Conservation (phyloP, 2,888 invertebrate genomes). For the Macaria liturata region DNA sequence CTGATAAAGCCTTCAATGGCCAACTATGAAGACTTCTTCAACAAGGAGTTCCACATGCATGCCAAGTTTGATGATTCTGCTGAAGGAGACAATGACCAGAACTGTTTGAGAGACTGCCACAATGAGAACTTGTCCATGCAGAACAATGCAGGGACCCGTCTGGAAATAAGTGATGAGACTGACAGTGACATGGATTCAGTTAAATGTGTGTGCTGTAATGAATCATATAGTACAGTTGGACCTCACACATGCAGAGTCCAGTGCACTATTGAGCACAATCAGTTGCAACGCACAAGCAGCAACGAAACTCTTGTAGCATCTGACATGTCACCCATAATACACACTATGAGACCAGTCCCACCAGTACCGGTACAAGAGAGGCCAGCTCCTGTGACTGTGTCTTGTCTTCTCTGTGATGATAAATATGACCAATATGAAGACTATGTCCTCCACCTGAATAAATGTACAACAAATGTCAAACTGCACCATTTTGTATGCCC, state of each 20-base stretch:
- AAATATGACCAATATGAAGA: conserved; percentile 67
- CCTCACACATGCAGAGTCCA: conserved; percentile 69
- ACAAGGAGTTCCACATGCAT: conserved; percentile 72
- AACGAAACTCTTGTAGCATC: conserved; percentile 74
- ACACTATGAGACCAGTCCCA: conserved; percentile 40
- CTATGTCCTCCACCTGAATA: conserved; percentile 70
- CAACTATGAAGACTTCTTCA: conserved; percentile 66
- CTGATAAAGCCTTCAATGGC: conserved; percentile 55
- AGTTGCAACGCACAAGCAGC: conserved; percentile 65
- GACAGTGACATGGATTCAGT: conserved; percentile 77
- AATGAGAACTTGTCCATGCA: conserved; percentile 35
- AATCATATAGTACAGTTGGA: conserved; percentile 65
- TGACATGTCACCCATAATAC: conserved; percentile 49
- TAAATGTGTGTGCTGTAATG: conserved; percentile 72
- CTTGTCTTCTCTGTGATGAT: conserved; percentile 74
- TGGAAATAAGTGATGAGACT: conserved; percentile 73
- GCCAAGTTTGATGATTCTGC: conserved; percentile 52
- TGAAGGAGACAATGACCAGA: conserved; percentile 70
- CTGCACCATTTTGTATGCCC: conserved; percentile 75
- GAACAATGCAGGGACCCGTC: conserved; percentile 33
- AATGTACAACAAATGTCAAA: conserved; percentile 75
- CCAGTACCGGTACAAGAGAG: conserved; percentile 41
- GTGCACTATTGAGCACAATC: conserved; percentile 71
- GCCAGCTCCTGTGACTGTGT: conserved; percentile 51
- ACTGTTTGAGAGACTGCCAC: conserved; percentile 55